Conservation (phyloP, 2,113 vertebrate species). For the Rhea pennata region DNA sequence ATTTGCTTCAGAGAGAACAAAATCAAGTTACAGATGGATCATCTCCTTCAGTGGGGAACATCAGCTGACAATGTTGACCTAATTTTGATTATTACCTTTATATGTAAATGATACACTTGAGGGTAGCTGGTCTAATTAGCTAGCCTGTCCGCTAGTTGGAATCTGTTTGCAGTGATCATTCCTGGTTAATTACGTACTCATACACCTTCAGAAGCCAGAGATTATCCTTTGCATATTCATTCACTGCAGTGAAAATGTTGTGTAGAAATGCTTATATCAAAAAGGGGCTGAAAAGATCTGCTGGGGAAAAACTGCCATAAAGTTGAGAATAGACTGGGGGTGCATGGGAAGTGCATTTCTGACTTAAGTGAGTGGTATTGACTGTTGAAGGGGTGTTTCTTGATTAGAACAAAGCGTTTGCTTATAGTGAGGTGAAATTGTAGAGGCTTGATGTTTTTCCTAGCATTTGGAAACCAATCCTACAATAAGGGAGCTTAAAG, state of each 20-base stretch:
- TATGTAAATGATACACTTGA: not conserved
- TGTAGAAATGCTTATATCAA: not conserved
- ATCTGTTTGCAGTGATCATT: not conserved
- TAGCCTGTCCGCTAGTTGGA: not conserved
- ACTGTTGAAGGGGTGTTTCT: not conserved
- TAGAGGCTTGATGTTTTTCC: not conserved
- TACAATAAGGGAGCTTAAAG: not conserved
- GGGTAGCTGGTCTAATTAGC: not conserved
- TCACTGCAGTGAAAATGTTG: not conserved
- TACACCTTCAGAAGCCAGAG: not conserved
- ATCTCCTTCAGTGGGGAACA: not conserved
- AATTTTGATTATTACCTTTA: not conserved
- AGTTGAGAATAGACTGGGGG: not conserved
- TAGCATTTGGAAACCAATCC: not conserved
- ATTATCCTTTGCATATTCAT: not conserved
- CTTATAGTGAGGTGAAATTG: not conserved
- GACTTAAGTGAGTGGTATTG: not conserved
- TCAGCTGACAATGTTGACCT: not conserved
- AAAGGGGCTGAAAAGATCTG: not conserved
- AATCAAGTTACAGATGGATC: not conserved
- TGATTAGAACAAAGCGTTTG: not conserved
- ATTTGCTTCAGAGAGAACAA: not conserved
- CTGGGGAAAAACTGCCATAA: not conserved
- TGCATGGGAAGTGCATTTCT: not conserved
- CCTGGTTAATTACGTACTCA: not conserved